A percentile compares a stretch with the other conserved stretches of the same genome.
Conservation (phyloP, 37 sponge, comb jelly and placozoan genomes). For the Spongia lamella region DNA sequence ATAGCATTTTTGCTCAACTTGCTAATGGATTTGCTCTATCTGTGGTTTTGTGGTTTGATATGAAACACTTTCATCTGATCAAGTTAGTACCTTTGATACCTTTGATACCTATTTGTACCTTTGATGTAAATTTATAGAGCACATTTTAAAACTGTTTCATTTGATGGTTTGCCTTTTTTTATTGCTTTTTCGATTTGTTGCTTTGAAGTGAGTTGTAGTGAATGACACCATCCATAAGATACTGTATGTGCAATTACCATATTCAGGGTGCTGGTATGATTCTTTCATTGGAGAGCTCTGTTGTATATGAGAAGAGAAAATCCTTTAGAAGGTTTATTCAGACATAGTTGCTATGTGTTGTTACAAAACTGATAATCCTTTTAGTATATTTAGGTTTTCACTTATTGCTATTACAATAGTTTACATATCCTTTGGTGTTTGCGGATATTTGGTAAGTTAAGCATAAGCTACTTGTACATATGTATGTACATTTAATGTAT, state of each 20-base stretch:
- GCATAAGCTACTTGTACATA: not conserved
- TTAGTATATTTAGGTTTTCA: conserved; percentile 66
- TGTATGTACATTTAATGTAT: not conserved
- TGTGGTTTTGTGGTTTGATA: conserved; percentile 91
- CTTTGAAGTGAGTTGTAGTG: conserved; percentile 76
- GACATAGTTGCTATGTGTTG: not conserved
- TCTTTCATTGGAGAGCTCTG: conserved; percentile 82
- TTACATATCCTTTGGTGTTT: conserved; percentile 87
- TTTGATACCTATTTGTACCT: too few relatives aligned
- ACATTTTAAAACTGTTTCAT: conserved; percentile 43
- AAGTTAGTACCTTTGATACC: conserved; percentile 49
- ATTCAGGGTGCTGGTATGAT: conserved; percentile 92
- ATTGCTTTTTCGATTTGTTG: conserved; percentile 87
- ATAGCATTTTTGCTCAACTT: conserved; percentile 83
- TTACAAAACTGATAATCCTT: not conserved
- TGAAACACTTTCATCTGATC: conserved; percentile 76
- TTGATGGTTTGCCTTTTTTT: conserved; percentile 85
- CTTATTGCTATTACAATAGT: conserved; percentile 56
- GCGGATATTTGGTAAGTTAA: conserved; percentile 85
- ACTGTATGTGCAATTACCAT: not conserved
- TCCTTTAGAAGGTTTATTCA: conserved; percentile 68
- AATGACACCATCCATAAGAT: not conserved
- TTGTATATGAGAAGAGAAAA: conserved; percentile 39
- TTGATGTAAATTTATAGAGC: conserved; percentile 12
- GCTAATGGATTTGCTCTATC: conserved; percentile 90